Percentiles rank a stretch among this genome's conserved stretches.
Evolutionary conservation across 2,113 vertebrate genomes (phyloP).

Genomic region (Micromys minutus): DNA sequence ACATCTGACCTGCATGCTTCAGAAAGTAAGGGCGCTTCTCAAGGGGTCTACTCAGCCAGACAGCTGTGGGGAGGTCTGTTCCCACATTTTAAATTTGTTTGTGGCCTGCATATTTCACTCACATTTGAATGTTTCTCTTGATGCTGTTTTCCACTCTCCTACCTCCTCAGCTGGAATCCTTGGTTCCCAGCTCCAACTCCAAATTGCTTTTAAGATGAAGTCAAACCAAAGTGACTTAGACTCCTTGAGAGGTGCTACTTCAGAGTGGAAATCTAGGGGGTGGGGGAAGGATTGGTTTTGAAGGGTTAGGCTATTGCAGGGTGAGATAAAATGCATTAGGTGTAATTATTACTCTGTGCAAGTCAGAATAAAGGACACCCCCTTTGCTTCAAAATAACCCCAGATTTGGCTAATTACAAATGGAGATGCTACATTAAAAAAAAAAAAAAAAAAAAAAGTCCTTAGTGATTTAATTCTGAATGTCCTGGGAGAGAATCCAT

Average conservation of each 20-base stretch:
- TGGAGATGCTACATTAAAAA: neutral
- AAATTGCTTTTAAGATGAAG: conserved; percentile 53
- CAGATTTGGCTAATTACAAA: neutral
- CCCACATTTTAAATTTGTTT: conserved; percentile 71
- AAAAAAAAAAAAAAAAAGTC: neutral
- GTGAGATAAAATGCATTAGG: conserved; percentile 5
- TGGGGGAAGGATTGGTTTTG: conserved; percentile 34
- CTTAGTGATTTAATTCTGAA: neutral
- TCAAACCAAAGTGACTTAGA: conserved; percentile 47
- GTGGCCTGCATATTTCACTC: conserved; percentile 66
- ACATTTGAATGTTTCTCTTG: conserved; percentile 54
- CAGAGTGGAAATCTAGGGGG: conserved; percentile 40
- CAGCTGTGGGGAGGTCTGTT: conserved; percentile 74
- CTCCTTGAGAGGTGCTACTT: neutral
- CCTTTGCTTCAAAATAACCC: conserved; percentile 71
- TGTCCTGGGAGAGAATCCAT: conserved; percentile 34
- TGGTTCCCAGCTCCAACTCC: conserved; percentile 22
- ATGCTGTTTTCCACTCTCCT: conserved; percentile 50
- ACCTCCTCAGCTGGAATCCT: conserved; percentile 45
- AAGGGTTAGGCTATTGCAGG: conserved; percentile 57
- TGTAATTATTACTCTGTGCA: conserved; percentile 49
- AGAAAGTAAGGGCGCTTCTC: conserved; percentile 71
- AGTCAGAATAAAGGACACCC: conserved; percentile 66
- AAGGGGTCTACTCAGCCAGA: conserved; percentile 72
- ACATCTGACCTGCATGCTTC: conserved; percentile 72